Evolutionary conservation across 2,797 vertebrate genomes (phyloP).

Genomic region (Xiphorhynchus erythropygius): DNA sequence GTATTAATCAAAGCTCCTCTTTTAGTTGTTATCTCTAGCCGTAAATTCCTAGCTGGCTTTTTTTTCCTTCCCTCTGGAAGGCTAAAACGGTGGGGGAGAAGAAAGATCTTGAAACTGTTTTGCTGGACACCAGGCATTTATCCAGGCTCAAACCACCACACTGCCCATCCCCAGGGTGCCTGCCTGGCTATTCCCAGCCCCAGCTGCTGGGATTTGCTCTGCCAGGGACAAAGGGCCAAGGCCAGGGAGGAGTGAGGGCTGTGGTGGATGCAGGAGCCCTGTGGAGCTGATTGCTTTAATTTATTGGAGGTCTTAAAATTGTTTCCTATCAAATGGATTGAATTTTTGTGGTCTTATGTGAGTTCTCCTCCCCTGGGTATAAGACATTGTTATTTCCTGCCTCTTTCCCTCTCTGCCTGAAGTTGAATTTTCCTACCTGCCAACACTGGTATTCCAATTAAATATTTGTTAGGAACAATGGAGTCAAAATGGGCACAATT

Average conservation of each 20-base stretch:
- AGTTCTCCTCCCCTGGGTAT: neutral
- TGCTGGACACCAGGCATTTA: too few relatives aligned
- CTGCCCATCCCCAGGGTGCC: neutral
- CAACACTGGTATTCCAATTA: neutral
- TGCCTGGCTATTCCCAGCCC: rapidly evolving
- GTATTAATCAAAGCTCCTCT: too few relatives aligned
- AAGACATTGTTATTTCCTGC: neutral
- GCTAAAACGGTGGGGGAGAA: too few relatives aligned
- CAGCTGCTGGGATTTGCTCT: rapidly evolving
- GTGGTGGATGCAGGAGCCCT: neutral
- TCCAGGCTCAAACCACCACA: too few relatives aligned
- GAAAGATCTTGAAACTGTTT: too few relatives aligned
- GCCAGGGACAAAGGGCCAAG: neutral
- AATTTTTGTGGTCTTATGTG: neutral
- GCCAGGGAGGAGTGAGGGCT: neutral
- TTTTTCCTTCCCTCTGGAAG: too few relatives aligned
- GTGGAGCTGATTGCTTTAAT: neutral
- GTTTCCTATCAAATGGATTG: neutral
- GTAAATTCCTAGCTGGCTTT: too few relatives aligned
- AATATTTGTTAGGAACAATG: neutral
- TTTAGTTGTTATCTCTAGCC: too few relatives aligned
- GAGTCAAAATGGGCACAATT: neutral
- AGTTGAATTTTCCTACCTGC: neutral
- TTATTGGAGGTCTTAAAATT: neutral
- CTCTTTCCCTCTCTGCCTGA: neutral